A percentile compares a stretch with the other conserved stretches of the same genome.
Conservation (phyloP, 1,140 invertebrate genomes). For the Colletes gigas region DNA sequence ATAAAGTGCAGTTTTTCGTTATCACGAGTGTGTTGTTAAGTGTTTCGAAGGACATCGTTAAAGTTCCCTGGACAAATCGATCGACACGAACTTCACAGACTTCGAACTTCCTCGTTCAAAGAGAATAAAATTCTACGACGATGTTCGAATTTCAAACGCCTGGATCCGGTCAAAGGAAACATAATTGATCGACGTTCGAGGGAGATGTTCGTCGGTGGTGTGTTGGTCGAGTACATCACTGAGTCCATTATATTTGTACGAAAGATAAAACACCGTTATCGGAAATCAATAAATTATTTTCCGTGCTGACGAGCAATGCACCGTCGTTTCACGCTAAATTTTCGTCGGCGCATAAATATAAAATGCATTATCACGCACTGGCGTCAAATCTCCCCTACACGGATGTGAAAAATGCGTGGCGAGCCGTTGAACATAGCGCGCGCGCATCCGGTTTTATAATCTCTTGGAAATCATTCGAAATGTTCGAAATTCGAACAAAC, state of each 20-base stretch:
- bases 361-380: slow-evolving; percentile 40
- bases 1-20: neutral
- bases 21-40: no score
- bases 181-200: neutral
- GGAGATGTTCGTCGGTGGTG: neutral
- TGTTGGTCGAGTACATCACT: slow-evolving; percentile 15
- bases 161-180: neutral
- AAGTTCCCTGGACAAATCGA: neutral
- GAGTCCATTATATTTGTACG: slow-evolving; percentile 32
- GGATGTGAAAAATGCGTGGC: slow-evolving; percentile 8
- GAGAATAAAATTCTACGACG: neutral
- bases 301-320: slow-evolving; percentile 36
- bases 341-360: slow-evolving; percentile 41
- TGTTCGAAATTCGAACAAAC: neutral
- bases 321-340: slow-evolving; percentile 43
- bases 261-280: slow-evolving; percentile 48
- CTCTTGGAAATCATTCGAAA: neutral
- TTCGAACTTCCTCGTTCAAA: neutral
- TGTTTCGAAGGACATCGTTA: no score
- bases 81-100: neutral
- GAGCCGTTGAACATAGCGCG: slow-evolving; percentile 34
- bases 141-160: neutral
- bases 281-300: slow-evolving; percentile 50
- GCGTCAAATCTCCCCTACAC: slow-evolving; percentile 24
- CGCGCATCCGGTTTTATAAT: neutral